Base-by-base conservation (phyloP, 2,888 invertebrate species). In the Eupithecia pulchellata region DNA sequence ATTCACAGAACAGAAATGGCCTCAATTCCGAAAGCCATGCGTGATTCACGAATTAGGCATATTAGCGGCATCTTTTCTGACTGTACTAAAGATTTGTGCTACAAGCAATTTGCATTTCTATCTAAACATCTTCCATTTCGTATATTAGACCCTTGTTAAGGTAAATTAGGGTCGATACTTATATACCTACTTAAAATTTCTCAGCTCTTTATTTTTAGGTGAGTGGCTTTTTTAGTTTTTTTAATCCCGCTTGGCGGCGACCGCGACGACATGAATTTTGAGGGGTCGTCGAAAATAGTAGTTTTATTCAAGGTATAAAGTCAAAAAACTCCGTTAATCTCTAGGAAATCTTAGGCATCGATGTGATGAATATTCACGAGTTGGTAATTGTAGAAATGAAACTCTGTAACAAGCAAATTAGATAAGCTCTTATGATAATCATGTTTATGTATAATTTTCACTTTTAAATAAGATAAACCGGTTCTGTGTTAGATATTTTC, bases 71-170 rank as follows among this genome's bases (percentile, higher is more conserved):
- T 73, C 66, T 20, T 72, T 67, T 62, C 20, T 68, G 75, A 75
- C 72, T 6, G 20, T 66, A 72, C 36, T 6, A 2, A 42, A 14
- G 64, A 74, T 69, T 69, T 73, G 73, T 65, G 75, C 69, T 68
- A 47, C 25, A 66, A 65, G 66, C 69, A 73, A 72, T 76, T 75
- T 75, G 67, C 77, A 75, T 72, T 77, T 71, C 63, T 65, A 72
- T 72, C 70, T 66, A 65, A 69, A 63, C 62, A 39, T 64, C 64
- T 62, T 71, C 62, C 47, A 63, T 75, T 71, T 69, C 58, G 68
- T 68, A 57, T 69, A 68, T 66, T 71, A 70, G 66, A 66, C 70
- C 70, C 68, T 73, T 61, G 34, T 70, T 68, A 65, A 27, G 20
- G 42, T 63, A 68, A 70, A 70, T 70, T 66, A 66, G 29, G 64